Evolutionary conservation across 1,140 invertebrate species (phyloP), one percentile per base, ranked within the genome.

Genomic region (Ctenoplectra terminalis): DNA sequence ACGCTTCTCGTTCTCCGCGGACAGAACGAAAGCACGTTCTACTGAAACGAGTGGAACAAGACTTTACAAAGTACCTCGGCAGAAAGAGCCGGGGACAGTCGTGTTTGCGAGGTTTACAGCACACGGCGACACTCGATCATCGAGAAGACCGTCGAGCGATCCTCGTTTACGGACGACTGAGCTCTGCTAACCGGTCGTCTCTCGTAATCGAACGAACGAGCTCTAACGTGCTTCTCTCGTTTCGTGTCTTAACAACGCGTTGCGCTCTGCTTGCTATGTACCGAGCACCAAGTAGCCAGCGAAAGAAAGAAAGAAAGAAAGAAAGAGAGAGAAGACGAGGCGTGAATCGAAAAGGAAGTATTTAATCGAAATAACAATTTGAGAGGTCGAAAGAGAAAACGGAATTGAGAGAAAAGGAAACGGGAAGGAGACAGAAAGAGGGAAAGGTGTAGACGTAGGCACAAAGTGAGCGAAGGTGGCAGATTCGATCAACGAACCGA

Each of bases 401-500:
- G n/a, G n/a, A n/a, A n/a, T n/a, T n/a, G n/a, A n/a, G n/a, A 43
- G 11, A 15, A 26, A 17, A 52, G 29, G 20, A 71, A 37, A 52
- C 9, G 26, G 40, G 0, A 20, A 61, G 5, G 17, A 37, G 23
- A 31, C 4, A 23, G 31, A 23, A 66, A 8, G 29, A 43, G 20
- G 11, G 20, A 23, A 20, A 3, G 13, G 6, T 11, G 26, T 0
- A 23, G 23, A 15, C 7, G 23, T n/a, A 63, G 60, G 46, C 6
- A 40, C n/a, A 20, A 26, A 61, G 15, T 8, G 37, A 23, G 26
- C 6, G 52, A 54, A 29, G 50, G 56, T 40, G 76, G 54, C 76
- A 63, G 78, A 63, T 81, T 81, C 70, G 78, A 74, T 81, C 61
- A 63, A 60, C 71, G 79, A 67, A 67, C 26, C 72, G 72, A 74